Percentiles rank a stretch among this genome's conserved stretches.
Evolutionary conservation across 2,113 vertebrate species (phyloP).

Genomic region (Pitta sordida): DNA sequence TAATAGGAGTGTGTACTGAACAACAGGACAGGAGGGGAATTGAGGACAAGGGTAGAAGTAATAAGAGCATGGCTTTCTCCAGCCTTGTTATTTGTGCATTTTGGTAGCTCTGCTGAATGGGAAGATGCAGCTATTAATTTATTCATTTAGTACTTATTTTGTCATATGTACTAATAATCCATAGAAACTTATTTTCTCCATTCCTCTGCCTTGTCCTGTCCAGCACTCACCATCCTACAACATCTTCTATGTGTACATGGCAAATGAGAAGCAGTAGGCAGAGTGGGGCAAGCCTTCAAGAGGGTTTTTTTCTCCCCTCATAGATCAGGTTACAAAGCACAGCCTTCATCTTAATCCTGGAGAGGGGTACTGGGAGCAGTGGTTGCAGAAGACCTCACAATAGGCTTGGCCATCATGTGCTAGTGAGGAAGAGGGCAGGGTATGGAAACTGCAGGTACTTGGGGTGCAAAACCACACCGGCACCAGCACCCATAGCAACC

Average conservation of each 20-base stretch:
- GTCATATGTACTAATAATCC: not conserved
- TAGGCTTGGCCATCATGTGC: not conserved
- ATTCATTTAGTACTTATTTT: not conserved
- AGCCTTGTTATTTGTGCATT: not conserved
- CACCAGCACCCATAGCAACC: not conserved
- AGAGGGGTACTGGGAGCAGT: not conserved
- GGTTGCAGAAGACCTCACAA: not conserved
- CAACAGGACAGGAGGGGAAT: not conserved
- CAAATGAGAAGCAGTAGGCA: not conserved
- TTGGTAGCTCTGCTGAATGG: not conserved
- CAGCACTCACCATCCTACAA: not conserved
- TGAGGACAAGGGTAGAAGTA: constrained; percentile 36
- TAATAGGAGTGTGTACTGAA: constrained; percentile 13
- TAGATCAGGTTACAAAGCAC: not conserved
- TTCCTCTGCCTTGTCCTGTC: not conserved
- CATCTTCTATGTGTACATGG: not conserved
- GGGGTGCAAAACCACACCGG: not conserved
- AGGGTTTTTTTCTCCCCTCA: not conserved
- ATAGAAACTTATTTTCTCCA: not conserved
- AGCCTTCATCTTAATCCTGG: not conserved
- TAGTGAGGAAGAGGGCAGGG: not conserved
- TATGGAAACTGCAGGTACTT: not conserved
- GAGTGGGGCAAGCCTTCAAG: not conserved
- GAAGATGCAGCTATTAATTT: not conserved
- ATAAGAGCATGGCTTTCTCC: not conserved